Evolutionary conservation across 2,888 invertebrate genomes (phyloP), one percentile per base, ranked within the genome.

Genomic region (Idaea straminata): DNA sequence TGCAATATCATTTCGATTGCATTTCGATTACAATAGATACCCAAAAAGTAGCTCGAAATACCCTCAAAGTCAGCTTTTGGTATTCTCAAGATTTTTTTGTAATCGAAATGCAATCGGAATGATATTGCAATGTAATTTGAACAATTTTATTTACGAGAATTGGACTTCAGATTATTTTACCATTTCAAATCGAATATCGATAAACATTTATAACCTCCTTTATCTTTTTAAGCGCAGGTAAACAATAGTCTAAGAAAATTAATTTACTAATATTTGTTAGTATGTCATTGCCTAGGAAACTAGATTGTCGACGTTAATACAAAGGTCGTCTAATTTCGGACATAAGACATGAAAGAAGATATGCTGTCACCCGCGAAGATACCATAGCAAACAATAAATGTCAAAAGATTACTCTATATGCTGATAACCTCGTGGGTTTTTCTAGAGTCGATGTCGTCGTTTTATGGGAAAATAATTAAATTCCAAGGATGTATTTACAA

Each of bases 401-500:
- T 47, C 47, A 47, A 47, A 47, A 47, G 47, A 47, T 47, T 47
- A 47, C 47, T 13, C 13, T 47, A 10, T 47, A 47, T 47, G 47
- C 47, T 5, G 47, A 47, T 47, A 47, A 47, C 47, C 47, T 47
- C 47, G 47, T 47, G 10, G 10, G 47, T 7, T 10, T 47, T 47
- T 5, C 47, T 47, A 10, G 13, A 47, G 47, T 7, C 47, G 47
- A 47, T 3, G 13, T 47, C 47, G 47, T 47, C 47, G 47, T 47
- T 47, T 47, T 47, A 47, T 47, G 47, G 13, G 59, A 59, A 59
- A 59, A 3, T 13, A 34, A 59, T 4, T 34, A 34, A 59, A 59
- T 34, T 59, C 59, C 34, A 66, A 60, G 67, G 58, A 47, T 64
- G 66, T 47, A 47, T 47, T 47, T 47, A 47, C 47, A 58, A 69